These are phyloP conservation scores for Enteromius treurensis DNA, from an alignment of 2,797 vertebrate species.

Conservation along the genomic window DNA sequence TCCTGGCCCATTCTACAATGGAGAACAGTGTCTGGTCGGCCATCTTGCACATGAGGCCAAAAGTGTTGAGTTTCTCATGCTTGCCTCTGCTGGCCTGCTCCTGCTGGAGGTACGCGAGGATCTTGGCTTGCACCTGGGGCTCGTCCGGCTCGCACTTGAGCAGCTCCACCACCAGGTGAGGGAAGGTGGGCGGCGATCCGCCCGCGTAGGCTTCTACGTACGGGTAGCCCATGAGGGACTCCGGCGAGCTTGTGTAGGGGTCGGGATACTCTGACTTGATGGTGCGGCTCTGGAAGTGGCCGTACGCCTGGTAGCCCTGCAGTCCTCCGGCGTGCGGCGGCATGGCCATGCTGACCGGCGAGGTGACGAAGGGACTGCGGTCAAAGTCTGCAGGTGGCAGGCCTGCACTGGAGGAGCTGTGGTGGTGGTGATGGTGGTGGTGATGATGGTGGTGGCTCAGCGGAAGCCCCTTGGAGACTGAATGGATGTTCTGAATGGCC, in stretches of 20 bases:
- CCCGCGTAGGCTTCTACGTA: slow-evolving; percentile 92
- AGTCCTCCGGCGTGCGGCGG: slow-evolving; percentile 89
- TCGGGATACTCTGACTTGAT: slow-evolving; percentile 99
- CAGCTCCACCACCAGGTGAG: slow-evolving; percentile 95
- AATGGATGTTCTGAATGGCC: slow-evolving; percentile 96
- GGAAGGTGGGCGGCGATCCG: slow-evolving; percentile 91
- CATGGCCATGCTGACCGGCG: slow-evolving; percentile 98
- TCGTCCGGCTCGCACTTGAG: slow-evolving; percentile 98
- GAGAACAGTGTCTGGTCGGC: slow-evolving; percentile 98
- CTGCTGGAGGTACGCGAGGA: slow-evolving; percentile 94
- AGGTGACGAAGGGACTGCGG: slow-evolving; percentile 95
- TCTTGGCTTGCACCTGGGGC: slow-evolving; percentile 94
- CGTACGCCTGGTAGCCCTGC: slow-evolving; percentile 93
- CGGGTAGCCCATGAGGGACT: slow-evolving; percentile 96
- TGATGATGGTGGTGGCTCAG: slow-evolving; percentile 85
- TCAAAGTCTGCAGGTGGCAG: slow-evolving; percentile 97
- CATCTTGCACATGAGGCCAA: slow-evolving; percentile 99
- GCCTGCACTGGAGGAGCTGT: slow-evolving; percentile 86
- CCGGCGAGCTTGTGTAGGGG: slow-evolving; percentile 95
- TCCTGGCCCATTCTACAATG: slow-evolving; percentile 98
- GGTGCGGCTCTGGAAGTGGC: slow-evolving; percentile 94
- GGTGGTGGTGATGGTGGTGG: slow-evolving; percentile 76
- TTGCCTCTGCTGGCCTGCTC: slow-evolving; percentile 94
- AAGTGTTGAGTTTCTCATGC: slow-evolving; percentile 95
- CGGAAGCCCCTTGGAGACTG: slow-evolving; percentile 94